Evolutionary conservation across 2,797 vertebrate species (phyloP), one percentile per base, ranked within the genome.

Genomic region (Geotrypetes seraphini): DNA sequence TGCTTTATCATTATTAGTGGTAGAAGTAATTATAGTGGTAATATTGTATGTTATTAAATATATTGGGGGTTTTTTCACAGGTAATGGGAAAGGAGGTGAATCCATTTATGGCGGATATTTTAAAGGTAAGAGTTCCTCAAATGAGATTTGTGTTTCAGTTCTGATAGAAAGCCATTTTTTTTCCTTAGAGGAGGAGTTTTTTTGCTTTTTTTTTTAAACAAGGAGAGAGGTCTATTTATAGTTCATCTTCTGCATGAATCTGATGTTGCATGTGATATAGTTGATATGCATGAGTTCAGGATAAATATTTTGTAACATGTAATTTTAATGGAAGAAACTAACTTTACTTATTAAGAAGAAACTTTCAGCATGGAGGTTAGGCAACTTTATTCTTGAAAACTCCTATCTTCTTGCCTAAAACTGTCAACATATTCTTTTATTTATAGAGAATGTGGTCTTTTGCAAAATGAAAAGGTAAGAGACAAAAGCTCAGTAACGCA

Each of bases 381-480:
- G 90, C 83, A 88, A 91, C 83, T 92, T 86, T 91, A 89, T 92
- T 87, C 86, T 80, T 91, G 79, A 93, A 88, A 85, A 79, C 84
- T 91, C 88, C 91, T 88, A 86, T 96, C 91, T 90, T 92, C 90
- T 81, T 97, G 92, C 90, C 93, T 97, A 97, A 99, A 98, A 90
- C 89, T 93, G 89, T 98, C 92, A 96, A 96, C 92, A 86, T 99
- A 99, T 99, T 97, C 88, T 99, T 94, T 97, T 96, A 95, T 99
- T 98, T 97, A 90, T 99, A 99, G 95, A 91, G 85, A 97, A 88
- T 91, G 88, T 93, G 96, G 90, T 99, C 96, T 97, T 92, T 92
- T 97, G 94, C 96, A 99, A 98, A 97, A 97, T 97, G 89, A 94
- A 81, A 97, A 99, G 94, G 96, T 97, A 99, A 99, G 94, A 93